A percentile compares a stretch with the other conserved stretches of the same genome.
Conservation (phyloP, 2,797 vertebrate genomes). For the Notoglanidium macrostoma region DNA sequence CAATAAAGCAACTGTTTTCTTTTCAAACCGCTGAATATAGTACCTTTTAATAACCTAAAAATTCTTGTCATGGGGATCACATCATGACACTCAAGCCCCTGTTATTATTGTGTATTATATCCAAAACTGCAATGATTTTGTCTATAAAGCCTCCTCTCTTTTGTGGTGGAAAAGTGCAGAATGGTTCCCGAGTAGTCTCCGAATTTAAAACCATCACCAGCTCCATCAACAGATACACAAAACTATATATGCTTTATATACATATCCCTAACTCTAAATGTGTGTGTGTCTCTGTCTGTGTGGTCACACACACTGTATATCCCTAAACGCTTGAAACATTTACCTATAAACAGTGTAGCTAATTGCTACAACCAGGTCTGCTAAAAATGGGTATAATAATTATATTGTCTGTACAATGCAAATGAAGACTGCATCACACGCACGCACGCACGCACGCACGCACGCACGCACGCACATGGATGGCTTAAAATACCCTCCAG, state of each 20-base stretch:
- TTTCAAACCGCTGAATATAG: background rate
- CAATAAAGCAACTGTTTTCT: background rate
- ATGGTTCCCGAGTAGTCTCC: too few species aligned
- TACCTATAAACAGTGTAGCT: background rate
- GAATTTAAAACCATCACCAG: too few species aligned
- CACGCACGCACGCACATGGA: background rate
- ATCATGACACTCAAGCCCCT: background rate
- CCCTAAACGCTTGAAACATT: background rate
- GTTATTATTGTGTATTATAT: background rate
- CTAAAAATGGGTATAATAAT: background rate
- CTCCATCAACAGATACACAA: too few species aligned
- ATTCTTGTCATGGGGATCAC: background rate
- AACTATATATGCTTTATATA: too few species aligned
- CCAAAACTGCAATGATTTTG: background rate
- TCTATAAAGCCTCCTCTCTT: background rate
- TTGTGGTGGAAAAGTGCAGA: too few species aligned
- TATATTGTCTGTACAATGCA: background rate
- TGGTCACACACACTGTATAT: background rate
- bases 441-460: background rate
- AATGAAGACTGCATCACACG: background rate
- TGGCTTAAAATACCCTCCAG: constrained; percentile 39
- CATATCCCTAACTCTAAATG: too few species aligned
- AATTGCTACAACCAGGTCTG: background rate
- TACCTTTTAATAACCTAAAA: background rate
- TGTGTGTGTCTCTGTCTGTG: too few species aligned